A percentile compares a stretch with the other conserved stretches of the same genome.
These are phyloP conservation scores for Stomorhina lunata DNA, from an alignment of 2,888 invertebrate species.

Conservation along the genomic window DNA sequence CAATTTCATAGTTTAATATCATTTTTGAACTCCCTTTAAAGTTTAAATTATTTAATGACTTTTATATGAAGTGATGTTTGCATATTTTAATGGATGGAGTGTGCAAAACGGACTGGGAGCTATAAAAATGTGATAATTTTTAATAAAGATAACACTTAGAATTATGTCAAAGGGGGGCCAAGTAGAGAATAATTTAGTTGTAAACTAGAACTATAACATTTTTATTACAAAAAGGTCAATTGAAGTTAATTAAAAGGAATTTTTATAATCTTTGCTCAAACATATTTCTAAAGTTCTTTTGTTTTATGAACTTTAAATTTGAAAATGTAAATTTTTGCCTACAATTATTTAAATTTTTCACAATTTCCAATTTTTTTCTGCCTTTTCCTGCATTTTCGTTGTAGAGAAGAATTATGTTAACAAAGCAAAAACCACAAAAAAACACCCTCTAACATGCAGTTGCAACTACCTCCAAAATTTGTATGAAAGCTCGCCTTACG, in stretches of 20 bases:
- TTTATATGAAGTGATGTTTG: background rate
- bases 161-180: background rate
- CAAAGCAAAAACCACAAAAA: constrained; percentile 62
- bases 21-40: background rate
- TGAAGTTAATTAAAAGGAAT: background rate
- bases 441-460: constrained; percentile 60
- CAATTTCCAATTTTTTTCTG: constrained; percentile 19
- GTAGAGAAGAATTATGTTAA: constrained; percentile 57
- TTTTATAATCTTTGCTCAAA: too few species aligned
- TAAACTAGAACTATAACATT: background rate
- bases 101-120: background rate
- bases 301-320: background rate
- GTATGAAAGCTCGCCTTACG: background rate
- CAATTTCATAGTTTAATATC: background rate
- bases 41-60: constrained; percentile 4
- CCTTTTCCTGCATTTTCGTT: constrained; percentile 15
- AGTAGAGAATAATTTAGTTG: background rate
- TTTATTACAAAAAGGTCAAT: constrained; percentile 9
- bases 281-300: background rate
- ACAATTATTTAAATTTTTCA: background rate
- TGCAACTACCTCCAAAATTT: constrained; percentile 36
- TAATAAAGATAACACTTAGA: background rate
- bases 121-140: background rate
- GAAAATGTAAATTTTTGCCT: background rate
- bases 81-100: background rate